Percentiles rank a stretch among this genome's conserved stretches.
Conservation (phyloP, 2,113 vertebrate species). For the Microtus ochrogaster region DNA sequence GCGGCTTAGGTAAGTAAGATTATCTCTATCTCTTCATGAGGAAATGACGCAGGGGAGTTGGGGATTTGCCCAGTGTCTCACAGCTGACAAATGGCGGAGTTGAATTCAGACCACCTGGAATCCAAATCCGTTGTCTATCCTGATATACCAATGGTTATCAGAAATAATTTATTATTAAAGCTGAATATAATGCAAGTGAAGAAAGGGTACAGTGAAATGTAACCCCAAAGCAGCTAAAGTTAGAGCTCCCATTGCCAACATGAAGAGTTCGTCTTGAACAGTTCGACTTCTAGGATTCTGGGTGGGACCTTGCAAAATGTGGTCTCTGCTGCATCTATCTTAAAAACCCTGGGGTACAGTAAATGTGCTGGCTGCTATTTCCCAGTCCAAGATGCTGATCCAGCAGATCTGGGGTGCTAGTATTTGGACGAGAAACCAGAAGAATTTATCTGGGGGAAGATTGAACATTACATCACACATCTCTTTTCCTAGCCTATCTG, state of each 20-base stretch:
- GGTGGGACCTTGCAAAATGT: neutral
- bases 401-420: neutral
- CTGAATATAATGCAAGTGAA: neutral
- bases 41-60: constrained; percentile 19
- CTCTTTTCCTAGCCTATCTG: neutral
- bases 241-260: neutral
- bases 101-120: constrained; percentile 18
- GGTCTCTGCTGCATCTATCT: neutral
- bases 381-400: neutral
- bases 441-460: constrained; percentile 20
- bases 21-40: constrained; percentile 27
- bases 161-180: constrained; percentile 10
- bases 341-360: neutral
- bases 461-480: neutral
- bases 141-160: neutral
- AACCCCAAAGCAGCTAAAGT: neutral
- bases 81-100: constrained; percentile 38
- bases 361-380: neutral
- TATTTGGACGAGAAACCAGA: neutral
- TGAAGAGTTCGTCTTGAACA: neutral
- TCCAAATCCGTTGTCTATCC: constrained; percentile 32
- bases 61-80: neutral
- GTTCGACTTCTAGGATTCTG: neutral
- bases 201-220: neutral
- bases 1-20: neutral